Evolutionary conservation across 2,888 invertebrate species (phyloP).

Genomic region (Sinotaia quadrata): DNA sequence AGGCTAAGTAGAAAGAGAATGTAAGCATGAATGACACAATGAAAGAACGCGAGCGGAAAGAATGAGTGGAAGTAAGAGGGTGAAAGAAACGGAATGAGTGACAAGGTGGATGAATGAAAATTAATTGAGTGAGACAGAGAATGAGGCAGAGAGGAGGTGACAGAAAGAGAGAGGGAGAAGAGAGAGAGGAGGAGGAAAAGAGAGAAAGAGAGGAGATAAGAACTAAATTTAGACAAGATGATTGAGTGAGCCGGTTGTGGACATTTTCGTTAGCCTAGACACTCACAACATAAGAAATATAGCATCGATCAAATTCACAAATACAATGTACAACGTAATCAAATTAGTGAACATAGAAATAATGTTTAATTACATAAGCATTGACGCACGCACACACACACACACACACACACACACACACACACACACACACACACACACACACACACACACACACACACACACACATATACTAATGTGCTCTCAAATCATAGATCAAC

Average conservation of each 20-base stretch:
- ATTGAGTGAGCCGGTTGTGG: no score
- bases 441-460: slow-evolving; percentile 2
- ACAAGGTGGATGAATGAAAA: no score
- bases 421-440: not conserved
- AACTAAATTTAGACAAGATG: not conserved
- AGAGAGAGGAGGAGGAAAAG: slow-evolving; percentile 1
- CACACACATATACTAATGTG: not conserved
- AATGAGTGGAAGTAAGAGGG: not conserved
- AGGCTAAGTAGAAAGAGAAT: not conserved
- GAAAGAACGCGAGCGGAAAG: no score
- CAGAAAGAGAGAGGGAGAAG: not conserved
- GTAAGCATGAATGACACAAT: not conserved
- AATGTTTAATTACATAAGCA: no score
- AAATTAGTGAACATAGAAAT: no score
- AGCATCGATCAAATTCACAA: no score
- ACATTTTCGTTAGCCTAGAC: not conserved
- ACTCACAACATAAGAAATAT: no score
- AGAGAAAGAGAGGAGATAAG: not conserved
- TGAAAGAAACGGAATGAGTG: no score
- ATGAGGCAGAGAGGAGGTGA: not conserved
- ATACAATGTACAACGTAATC: no score
- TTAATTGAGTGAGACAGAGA: not conserved
- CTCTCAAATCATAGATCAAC: not conserved
- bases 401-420: slow-evolving; percentile 6
- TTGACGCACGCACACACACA: no score